A percentile compares a stretch with the other conserved stretches of the same genome.
Conservation (phyloP, 2,888 invertebrate genomes). For the Ommatoiulus sabulosus region DNA sequence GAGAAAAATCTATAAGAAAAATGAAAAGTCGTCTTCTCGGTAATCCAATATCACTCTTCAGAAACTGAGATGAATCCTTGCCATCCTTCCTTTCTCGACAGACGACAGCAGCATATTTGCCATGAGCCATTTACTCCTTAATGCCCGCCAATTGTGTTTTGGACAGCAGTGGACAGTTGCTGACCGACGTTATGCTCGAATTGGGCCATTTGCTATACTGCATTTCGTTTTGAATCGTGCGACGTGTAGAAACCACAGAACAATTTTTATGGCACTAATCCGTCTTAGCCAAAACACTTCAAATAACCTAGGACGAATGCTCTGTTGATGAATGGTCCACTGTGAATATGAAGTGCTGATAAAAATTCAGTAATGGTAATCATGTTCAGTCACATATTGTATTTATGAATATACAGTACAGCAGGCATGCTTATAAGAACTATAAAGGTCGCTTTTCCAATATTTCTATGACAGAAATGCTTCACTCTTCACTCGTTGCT, state of each 20-base stretch:
- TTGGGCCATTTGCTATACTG: background rate
- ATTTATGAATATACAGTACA: no score
- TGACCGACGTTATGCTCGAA: background rate
- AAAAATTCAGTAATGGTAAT: no score
- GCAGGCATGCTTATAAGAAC: no score
- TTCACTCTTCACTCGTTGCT: no score
- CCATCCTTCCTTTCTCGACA: background rate
- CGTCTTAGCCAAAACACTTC: no score
- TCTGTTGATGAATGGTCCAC: no score
- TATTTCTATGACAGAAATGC: no score
- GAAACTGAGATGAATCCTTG: slow-evolving; percentile 30
- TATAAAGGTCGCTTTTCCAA: no score
- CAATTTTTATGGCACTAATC: background rate
- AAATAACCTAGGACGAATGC: no score
- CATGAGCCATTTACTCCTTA: slow-evolving; percentile 34
- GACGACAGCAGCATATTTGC: background rate
- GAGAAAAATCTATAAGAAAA: slow-evolving; percentile 13
- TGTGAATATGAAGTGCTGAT: no score
- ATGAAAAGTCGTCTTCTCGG: background rate
- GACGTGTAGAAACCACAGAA: background rate
- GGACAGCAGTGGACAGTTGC: background rate
- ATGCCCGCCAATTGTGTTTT: slow-evolving; percentile 2
- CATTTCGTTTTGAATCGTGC: background rate
- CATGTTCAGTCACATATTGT: no score
- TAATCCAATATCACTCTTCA: slow-evolving; percentile 45